Evolutionary conservation across 2,797 vertebrate species (phyloP).

Genomic region (Nyctalus aviator): DNA sequence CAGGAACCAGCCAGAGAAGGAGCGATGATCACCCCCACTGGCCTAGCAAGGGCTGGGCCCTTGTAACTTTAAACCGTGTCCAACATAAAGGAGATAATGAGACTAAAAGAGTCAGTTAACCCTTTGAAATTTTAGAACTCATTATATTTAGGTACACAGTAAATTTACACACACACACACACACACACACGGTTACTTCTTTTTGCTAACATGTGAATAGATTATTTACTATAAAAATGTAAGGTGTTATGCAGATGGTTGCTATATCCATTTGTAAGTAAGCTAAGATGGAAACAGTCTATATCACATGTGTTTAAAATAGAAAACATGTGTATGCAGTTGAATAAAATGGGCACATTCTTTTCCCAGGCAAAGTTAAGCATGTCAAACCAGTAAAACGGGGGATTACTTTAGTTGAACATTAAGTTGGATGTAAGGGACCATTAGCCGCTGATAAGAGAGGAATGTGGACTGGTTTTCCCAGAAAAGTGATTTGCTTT

Average conservation of each 20-base stretch:
- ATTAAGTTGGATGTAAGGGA: conserved; percentile 53
- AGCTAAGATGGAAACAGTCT: background rate
- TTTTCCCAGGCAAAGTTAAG: background rate
- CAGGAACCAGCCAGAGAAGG: background rate
- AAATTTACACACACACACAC: background rate
- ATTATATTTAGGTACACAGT: background rate
- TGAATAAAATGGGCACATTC: background rate
- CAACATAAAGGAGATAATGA: background rate
- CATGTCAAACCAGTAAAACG: conserved; percentile 42
- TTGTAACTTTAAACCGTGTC: background rate
- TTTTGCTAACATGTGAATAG: background rate
- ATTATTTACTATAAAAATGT: background rate
- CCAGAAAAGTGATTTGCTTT: conserved; percentile 28
- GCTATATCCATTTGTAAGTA: background rate
- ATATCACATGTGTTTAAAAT: background rate
- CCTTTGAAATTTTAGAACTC: conserved; percentile 29
- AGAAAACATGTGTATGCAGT: background rate
- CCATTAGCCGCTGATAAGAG: conserved; percentile 69
- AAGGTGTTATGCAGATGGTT: background rate
- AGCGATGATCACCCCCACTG: background rate
- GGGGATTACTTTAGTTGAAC: conserved; percentile 67
- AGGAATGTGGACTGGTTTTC: conserved; percentile 76
- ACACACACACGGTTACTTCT: background rate
- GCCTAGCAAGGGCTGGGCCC: background rate
- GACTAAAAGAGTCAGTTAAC: background rate